A percentile compares a stretch with the other conserved stretches of the same genome.
These are phyloP conservation scores for Scaptodrosophila lebanonensis DNA, from an alignment of 1,140 invertebrate genomes.

Conservation along the genomic window DNA sequence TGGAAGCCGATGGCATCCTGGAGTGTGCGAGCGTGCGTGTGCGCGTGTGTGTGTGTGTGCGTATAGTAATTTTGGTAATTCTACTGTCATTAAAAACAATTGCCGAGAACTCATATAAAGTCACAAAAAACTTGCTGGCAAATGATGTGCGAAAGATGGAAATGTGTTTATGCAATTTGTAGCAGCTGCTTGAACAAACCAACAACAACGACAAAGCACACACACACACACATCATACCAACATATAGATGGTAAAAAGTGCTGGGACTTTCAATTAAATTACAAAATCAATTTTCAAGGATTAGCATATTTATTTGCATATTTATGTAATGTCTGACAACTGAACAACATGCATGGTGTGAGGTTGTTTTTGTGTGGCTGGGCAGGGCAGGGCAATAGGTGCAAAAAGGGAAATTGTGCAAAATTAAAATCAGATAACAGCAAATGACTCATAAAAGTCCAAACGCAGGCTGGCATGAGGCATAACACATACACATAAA, in stretches of 20 bases:
- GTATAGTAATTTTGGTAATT: constrained; percentile 67
- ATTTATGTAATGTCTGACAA: constrained; percentile 48
- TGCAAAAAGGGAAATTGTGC: constrained; percentile 64
- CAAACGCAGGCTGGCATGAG: constrained; percentile 32
- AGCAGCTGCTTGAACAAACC: constrained; percentile 64
- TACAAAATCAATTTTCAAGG: constrained; percentile 67
- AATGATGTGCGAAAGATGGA: constrained; percentile 63
- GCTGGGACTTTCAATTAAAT: constrained; percentile 68
- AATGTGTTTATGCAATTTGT: constrained; percentile 68
- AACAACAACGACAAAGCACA: constrained; percentile 34
- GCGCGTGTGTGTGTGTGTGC: constrained; percentile 18
- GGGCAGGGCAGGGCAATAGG: constrained; percentile 49
- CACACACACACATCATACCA: not conserved
- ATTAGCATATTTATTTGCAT: constrained; percentile 67
- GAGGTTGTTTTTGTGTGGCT: not conserved
- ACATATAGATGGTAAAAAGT: constrained; percentile 28
- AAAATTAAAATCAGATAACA: constrained; percentile 74
- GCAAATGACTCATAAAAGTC: constrained; percentile 44
- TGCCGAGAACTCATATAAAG: too few relatives aligned
- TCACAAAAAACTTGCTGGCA: constrained; percentile 62
- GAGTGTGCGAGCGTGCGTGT: constrained; percentile 10
- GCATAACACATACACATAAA: constrained; percentile 8
- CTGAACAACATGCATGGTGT: constrained; percentile 14
- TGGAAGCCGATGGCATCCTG: not conserved
- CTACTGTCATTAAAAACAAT: constrained; percentile 69